Evolutionary conservation across 2,113 vertebrate genomes (phyloP), one percentile per base, ranked within the genome.

Genomic region (Phodopus roborovskii): DNA sequence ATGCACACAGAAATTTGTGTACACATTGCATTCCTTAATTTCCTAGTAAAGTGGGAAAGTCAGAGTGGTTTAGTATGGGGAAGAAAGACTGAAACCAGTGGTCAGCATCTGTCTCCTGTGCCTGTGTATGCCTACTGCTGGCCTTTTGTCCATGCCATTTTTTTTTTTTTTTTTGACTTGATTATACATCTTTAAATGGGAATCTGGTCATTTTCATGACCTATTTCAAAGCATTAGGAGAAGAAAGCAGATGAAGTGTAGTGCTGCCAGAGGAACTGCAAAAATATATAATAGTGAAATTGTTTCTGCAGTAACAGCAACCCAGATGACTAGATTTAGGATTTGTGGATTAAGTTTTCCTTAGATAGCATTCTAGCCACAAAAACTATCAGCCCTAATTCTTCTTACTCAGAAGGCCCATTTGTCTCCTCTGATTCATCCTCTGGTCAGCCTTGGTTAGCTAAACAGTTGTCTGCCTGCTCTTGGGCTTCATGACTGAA

Each of bases 141-240:
- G 19, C 42, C n/a, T 26, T 91, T 82, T 95, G 33, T 30, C 70
- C 56, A 86, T 81, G 28, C 66, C 45, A 77, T 33, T 88, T 62
- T 62, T 86, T 70, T 85, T 28, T 71, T 91, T 96, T 71, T 91
- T 96, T 75, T n/a, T n/a, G n/a, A 84, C 39, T 91, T 39, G 66
- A 7, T 96, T 95, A 68, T 79, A 83, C 36, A 82, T 84, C 28
- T 56, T 15, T 78, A 78, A 87, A 58, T 94, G 53, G 20, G n/a
- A 92, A 78, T 85, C 60, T 77, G 53, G 77, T 92, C 58, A 42
- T 13, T 19, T 90, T 94, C n/a, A 39, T 91, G 81, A 48, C 64
- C 7, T n/a, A 53, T 5, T 15, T 78, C 79, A 60, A 26, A 71
- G 39, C 17, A 20, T 48, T 71, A 77, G 71, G 28, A 87, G 22